Base-by-base conservation (phyloP, 2,888 invertebrate species). In the Agrilus biguttatus region DNA sequence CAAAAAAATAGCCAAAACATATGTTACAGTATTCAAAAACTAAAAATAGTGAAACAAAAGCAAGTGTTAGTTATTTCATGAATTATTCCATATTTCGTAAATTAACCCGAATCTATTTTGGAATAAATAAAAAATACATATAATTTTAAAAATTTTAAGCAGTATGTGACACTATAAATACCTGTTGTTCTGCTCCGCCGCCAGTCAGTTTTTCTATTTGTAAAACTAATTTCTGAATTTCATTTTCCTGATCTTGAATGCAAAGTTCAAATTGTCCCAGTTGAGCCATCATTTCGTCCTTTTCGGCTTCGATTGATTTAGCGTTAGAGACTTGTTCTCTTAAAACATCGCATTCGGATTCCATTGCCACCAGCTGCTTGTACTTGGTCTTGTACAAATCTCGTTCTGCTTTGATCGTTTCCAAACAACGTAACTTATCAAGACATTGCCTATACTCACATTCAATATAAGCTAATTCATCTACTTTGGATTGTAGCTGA, bases 181-280 rank as follows among this genome's bases (percentile, higher is more conserved):
- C 62, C 57, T 62, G 60, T 49, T 65, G 58, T 21, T 59, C 53
- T 40, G 63, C 62, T 33, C 58, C 49, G 21, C 57, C 56, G 45
- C 55, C 47, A n/a, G 62, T 63, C 44, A 75, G 55, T 47, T 61
- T 61, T 51, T 74, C 72, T 38, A 75, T 68, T 59, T 75, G 72
- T 41, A 58, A 47, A 0, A 71, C 67, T 45, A 75, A 59, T 53
- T 68, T 66, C 58, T 67, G 71, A 34, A 75, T 73, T 63, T 74
- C 74, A 51, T 71, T 68, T 41, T 70, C 73, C 59, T 73, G 72
- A 47, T 74, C 74, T 58, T 72, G 69, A n/a, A 70, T 62, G 56
- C 68, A 68, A 45, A 70, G 70, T 52, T 75, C 72, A 36, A 65
- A 60, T 62, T 74, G 73, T 50, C 69, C 65, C 33, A 74, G 56